Evolutionary conservation across 2,888 invertebrate species (phyloP), one percentile per base, ranked within the genome.

Genomic region (Nysson spinosus): DNA sequence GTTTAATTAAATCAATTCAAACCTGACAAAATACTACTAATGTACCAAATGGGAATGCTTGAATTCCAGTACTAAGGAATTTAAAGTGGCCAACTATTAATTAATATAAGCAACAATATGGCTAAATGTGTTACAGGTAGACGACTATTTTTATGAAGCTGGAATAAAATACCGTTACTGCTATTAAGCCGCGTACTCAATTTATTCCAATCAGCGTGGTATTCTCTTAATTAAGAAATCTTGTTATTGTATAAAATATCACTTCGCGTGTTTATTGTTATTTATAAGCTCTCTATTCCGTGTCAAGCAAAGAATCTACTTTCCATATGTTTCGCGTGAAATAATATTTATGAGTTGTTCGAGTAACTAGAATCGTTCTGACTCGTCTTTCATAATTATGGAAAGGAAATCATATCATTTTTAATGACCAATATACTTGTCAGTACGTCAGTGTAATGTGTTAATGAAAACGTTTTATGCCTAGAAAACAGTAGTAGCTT

Each of bases 201-300:
- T 62, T 56, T 49, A 55, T 67, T 56, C 42, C 50, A 32, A 58
- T 65, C 57, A 54, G 9, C 37, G 43, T 5, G 30, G 39, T 65
- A 54, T 49, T 61, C 51, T 17, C 50, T 66, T 73, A 69, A 73
- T 69, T 72, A 60, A 69, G 62, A 62, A 58, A 56, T 52, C 58
- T 69, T 40, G 34, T 54, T 58, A 39, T 34, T 32, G 17, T 37
- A 26, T 58, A 50, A 72, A 65, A 52, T 52, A 51, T 49, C 20
- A 9, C 37, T 20, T 17, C 20, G 34, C 14, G 16, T 26, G 16
- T 22, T 55, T 42, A 42, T 46, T 37, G 17, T 35, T 50, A 47
- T 46, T 51, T 47, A 51, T 17, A 26, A 54, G 22, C 26, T 9
- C 17, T 11, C 26, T 22, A 6, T 12, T 24, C 22, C 14, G 5